Evolutionary conservation across 2,888 invertebrate genomes (phyloP), one percentile per base, ranked within the genome.

Genomic region (Antheraea yamamai): DNA sequence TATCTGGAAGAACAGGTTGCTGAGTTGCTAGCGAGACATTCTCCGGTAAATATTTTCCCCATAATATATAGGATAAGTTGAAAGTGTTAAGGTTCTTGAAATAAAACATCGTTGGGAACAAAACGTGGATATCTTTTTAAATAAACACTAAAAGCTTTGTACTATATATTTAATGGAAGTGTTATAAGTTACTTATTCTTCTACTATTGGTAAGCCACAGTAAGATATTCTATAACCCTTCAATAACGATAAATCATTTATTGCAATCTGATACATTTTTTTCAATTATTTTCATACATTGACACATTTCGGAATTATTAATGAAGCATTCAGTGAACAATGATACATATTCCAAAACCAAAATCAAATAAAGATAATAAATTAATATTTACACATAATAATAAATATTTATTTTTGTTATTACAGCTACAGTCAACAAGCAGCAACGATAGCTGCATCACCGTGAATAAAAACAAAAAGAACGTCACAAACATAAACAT

Each of bases 1-100:
- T 98, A 98, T 90, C 95, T 98, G 76, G 98, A 98, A 89, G 98
- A 98, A 86, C 98, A 98, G 91, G 98, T 98, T 79, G 93, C 95
- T 0, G 96, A 96, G 81, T 89, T 96, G 73, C 94, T 96, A 75
- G 89, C 90, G 58, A 88, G 94, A 78, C 94, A 93, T 77, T 79
- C 90, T 10, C 91, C 92, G 89, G 91, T 95, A 81, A 75, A 80
- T 39, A 14, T 4, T 64, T 52, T 30, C 30, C 16, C 14, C 2
- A 20, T 18, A 6, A 6, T 30, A 26, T 75, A 68, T 12, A 61
- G 64, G 64, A 58, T 30, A 72, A 66, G 0, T 16, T 30, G 23
- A 23, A 61, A 30, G 1, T 16, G 6, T 16, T 66, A 66, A 8
- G 14, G 64, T 66, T 16, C 16, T 66, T 66, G 30, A 2, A 26